Base-by-base conservation (phyloP, 1,140 invertebrate species). In the Ylistrum balloti region DNA sequence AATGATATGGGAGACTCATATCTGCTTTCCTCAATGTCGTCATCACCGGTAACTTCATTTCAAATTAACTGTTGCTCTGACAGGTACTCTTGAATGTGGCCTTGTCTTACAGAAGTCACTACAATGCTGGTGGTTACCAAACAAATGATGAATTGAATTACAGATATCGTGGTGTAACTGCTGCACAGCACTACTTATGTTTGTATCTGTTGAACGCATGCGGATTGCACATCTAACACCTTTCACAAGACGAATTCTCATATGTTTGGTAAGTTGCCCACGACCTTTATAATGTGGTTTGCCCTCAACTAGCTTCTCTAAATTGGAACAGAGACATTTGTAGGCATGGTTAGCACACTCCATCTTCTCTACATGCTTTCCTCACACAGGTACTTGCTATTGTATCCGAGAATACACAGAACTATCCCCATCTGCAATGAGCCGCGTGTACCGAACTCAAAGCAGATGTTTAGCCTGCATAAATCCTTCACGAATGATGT, bases 401-500 rank as follows among this genome's bases (percentile, higher is more conserved):
- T 74, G 41, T 33, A 88, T 74, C 28, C 38, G 41, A 3, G 41
- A 28, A 88, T 33, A 88, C 22, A 88, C 45, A 74, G 48, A 88
- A 22, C 45, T 74, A n/a, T 88, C 88, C 17, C 88, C 88, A 88
- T 56, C 48, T 33, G 32, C 95, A 90, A 97, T 95, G 0, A 96
- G 35, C 20, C 88, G 88, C 48, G 87, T 92, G 89, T 96, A 96
- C 41, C 96, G 95, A 11, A 96, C 15, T 11, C 94, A 92, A 93
- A 96, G 92, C 91, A 94, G 93, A 86, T 95, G 90, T 15, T 96
- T 74, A 88, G 95, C 95, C 13, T 86, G n/a, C 48, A 93, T 91
- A 92, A 97, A 96, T 34, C 95, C 95, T 92, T 96, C 95, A 7
- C 95, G 90, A 33, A 96, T 94, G 20, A 95, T 94, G 86, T 96